Conservation (phyloP, 2,113 vertebrate genomes). For the Onychorhynchus coronatus region DNA sequence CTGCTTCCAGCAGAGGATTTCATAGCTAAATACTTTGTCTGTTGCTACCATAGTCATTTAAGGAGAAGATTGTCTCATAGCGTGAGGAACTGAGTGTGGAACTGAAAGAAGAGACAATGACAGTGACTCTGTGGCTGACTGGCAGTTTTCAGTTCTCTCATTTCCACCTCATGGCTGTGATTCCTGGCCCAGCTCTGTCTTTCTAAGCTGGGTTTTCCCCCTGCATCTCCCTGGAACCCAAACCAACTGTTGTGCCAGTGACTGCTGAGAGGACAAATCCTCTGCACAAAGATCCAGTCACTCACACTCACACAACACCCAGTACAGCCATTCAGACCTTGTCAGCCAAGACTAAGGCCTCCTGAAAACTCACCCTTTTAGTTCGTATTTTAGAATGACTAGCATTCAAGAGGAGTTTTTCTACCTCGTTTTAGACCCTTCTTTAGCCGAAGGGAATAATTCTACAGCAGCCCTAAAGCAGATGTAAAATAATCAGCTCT, state of each 20-base stretch:
- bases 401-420: neutral
- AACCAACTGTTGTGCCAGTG: accelerated
- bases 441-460: neutral
- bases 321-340: neutral
- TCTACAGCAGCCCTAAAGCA: neutral
- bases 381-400: neutral
- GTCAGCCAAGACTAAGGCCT: neutral
- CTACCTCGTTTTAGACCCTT: neutral
- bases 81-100: neutral
- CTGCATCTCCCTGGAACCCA: neutral
- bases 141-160: neutral
- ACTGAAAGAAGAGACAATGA: neutral
- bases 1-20: neutral
- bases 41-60: neutral
- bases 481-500: neutral
- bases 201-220: neutral
- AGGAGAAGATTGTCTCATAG: neutral
- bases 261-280: neutral
- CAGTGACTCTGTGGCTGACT: neutral
- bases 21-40: neutral
- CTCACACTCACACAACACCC: neutral
- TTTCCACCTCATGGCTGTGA: neutral
- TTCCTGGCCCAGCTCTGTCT: neutral
- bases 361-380: neutral
- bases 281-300: neutral